A percentile compares a stretch with the other conserved stretches of the same genome.
These are phyloP conservation scores for Protophormia terraenovae DNA, from an alignment of 2,888 invertebrate species.

Conservation along the genomic window DNA sequence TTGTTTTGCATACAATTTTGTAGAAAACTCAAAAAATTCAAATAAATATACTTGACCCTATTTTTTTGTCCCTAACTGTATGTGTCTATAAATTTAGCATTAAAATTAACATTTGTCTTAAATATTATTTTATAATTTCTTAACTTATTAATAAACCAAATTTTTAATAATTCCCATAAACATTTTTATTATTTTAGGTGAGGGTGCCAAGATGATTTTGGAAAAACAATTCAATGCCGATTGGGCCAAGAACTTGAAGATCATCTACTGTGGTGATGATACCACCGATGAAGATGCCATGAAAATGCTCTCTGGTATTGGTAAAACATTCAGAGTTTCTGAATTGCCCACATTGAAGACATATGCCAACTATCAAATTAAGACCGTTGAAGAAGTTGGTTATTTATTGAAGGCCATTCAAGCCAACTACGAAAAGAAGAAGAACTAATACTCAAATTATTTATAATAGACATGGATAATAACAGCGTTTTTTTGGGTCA, in stretches of 20 bases:
- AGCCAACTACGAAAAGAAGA: conserved; percentile 79
- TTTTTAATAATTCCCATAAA: not conserved
- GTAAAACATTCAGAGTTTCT: conserved; percentile 89
- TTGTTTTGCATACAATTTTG: too few species aligned
- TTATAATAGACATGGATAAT: conserved; percentile 40
- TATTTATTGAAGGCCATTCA: conserved; percentile 88
- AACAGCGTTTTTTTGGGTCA: conserved; percentile 24
- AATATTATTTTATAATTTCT: too few species aligned
- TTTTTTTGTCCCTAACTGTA: too few species aligned
- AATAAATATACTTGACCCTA: too few species aligned
- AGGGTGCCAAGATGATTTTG: conserved; percentile 89
- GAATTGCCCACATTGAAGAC: conserved; percentile 87
- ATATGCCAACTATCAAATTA: conserved; percentile 87
- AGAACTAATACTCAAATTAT: conserved; percentile 68
- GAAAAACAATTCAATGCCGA: conserved; percentile 90
- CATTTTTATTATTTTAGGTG: conserved; percentile 75
- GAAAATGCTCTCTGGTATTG: conserved; percentile 85
- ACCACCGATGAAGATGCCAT: conserved; percentile 95
- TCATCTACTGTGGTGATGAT: conserved; percentile 94
- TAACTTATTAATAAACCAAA: too few species aligned
- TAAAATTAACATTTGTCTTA: too few species aligned
- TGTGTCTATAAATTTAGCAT: too few species aligned
- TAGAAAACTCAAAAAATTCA: too few species aligned
- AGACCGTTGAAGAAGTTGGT: conserved; percentile 88
- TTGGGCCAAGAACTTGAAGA: conserved; percentile 88